Evolutionary conservation across 2,888 invertebrate genomes (phyloP).

Genomic region (Prenolepis imparis): DNA sequence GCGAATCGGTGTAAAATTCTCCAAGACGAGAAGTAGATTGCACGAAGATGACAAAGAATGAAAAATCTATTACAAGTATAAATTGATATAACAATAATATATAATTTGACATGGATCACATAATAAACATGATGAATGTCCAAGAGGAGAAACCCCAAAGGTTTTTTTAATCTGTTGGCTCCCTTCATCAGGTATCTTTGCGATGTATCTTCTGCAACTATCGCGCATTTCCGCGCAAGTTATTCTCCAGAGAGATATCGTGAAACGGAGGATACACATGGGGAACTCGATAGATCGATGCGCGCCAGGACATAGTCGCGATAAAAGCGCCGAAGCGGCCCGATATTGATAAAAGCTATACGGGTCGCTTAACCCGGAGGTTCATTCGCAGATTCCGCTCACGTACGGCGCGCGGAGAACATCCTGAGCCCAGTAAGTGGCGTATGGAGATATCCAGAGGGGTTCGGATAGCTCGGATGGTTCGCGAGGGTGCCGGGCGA

Average conservation of each 20-base stretch:
- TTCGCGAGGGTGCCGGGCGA: slow-evolving; percentile 75
- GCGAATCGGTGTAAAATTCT: not conserved
- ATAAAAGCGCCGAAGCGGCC: slow-evolving; percentile 24
- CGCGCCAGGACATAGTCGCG: not conserved
- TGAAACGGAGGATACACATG: too few species aligned
- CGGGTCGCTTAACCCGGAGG: slow-evolving; percentile 41
- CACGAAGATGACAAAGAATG: not conserved
- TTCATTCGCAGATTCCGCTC: slow-evolving; percentile 64
- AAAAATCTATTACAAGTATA: not conserved
- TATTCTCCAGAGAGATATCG: not conserved
- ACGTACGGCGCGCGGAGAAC: slow-evolving; percentile 81
- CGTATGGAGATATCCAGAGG: slow-evolving; percentile 83
- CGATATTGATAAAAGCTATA: slow-evolving; percentile 53
- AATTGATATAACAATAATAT: not conserved
- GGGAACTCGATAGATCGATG: slow-evolving; percentile 14
- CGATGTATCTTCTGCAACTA: not conserved
- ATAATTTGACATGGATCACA: too few species aligned
- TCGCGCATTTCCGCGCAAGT: not conserved
- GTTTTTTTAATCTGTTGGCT: not conserved
- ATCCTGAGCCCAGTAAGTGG: slow-evolving; percentile 83
- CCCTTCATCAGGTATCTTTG: not conserved
- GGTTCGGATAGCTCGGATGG: slow-evolving; percentile 79
- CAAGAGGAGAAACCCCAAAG: not conserved
- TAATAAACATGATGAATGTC: not conserved
- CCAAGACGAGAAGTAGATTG: not conserved